Conservation (phyloP, 2,797 vertebrate species). For the Rhadinocentrus ornatus region DNA sequence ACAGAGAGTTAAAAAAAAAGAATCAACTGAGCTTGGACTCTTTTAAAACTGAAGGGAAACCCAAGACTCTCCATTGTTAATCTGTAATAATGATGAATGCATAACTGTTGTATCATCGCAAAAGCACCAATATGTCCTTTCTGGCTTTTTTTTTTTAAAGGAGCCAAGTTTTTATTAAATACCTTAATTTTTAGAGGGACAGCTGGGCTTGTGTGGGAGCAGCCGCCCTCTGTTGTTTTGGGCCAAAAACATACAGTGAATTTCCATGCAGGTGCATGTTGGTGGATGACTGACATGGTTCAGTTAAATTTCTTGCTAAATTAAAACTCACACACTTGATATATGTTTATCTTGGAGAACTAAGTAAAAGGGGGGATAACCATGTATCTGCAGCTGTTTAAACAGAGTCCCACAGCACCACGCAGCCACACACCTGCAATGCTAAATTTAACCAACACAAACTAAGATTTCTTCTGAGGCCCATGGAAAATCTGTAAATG, state of each 20-base stretch:
- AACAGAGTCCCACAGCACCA: conserved; percentile 9
- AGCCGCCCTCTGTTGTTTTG: neutral
- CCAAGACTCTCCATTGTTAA: neutral
- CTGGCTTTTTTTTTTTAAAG: no score
- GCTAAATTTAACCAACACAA: conserved; percentile 8
- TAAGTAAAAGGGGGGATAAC: conserved; percentile 14
- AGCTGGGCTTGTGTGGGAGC: no score
- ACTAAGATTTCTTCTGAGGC: conserved; percentile 2
- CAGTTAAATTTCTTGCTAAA: neutral
- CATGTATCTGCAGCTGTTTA: conserved; percentile 42
- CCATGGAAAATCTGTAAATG: conserved; percentile 3
- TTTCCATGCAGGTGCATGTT: neutral
- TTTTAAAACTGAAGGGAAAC: neutral
- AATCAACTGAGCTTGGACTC: neutral
- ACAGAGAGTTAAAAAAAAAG: no score
- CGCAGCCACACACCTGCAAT: conserved; percentile 48
- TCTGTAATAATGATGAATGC: neutral
- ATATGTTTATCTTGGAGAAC: conserved; percentile 3
- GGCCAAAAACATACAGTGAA: neutral
- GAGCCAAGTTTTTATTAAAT: neutral
- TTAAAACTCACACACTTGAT: conserved; percentile 15
- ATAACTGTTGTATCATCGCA: neutral
- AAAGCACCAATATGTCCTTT: neutral
- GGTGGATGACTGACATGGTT: neutral
- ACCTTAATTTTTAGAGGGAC: neutral